Evolutionary conservation across 2,888 invertebrate genomes (phyloP), one percentile per base, ranked within the genome.

Genomic region (Agriopis leucophaearia): DNA sequence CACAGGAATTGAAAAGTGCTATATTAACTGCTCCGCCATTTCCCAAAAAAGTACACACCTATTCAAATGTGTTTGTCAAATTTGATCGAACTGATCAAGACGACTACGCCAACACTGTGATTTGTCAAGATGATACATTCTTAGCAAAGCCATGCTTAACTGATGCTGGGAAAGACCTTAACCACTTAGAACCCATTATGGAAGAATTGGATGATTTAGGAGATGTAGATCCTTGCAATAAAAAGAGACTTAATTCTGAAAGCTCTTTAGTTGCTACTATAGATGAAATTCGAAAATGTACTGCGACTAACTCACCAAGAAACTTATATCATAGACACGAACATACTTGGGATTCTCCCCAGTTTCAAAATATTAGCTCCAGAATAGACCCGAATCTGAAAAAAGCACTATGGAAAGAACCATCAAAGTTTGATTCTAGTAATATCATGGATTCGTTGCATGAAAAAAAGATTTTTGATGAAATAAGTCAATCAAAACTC

Each of bases 251-350:
- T 48, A 94, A 91, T 79, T 94, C 94, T 35, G 94, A 94, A 79
- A 95, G 95, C 80, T 95, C 95, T 8, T 84, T 95, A 8, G 95
- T 95, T 8, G 95, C 95, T 12, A 95, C 95, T 2, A 95, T 95
- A 69, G 95, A 95, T 79, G 95, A 95, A 87, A 95, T 95, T 48
- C 88, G 95, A 51, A 94, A 94, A 76, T 94, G 93, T 48, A 94
- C 95, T 4, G 91, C 91, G 0, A 94, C 94, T 16, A 95, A 95
- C 80, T 95, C 95, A 6, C 95, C 95, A 7, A 90, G 94, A 77
- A 94, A 94, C 78, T 84, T 94, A 65, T 95, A 94, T 79, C 94
- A 95, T 63, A 89, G 95, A 70, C 89, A 94, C 54, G 94, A 94
- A 70, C 87, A 91, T 62, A 85, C 92, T 45, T 95, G 94, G 94